Base-by-base conservation (phyloP, 1,140 invertebrate species). In the Rhopalosiphum maidis region DNA sequence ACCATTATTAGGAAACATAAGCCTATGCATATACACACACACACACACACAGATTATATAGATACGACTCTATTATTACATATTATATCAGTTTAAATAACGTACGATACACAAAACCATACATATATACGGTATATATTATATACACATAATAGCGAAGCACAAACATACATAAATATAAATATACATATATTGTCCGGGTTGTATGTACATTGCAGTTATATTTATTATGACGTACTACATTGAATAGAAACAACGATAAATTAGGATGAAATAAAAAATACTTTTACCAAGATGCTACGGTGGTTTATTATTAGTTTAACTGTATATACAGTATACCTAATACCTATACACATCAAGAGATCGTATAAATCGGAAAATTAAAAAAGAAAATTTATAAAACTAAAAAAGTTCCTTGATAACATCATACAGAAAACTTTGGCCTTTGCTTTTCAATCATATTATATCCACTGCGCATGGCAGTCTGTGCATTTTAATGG, bases 61-160 rank as follows among this genome's bases (percentile, higher is more conserved):
- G 11, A 68, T 68, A 68, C 30, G 30, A 25, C 1, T 18, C 60
- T n/a, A 77, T 77, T 43, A 85, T 85, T 25, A 23, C 9, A 25
- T 7, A 83, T 85, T 7, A 83, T 85, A 85, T 85, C 35, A 23
- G 43, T 85, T 85, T 85, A 85, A 85, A 85, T 85, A 41, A 85
- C n/a, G 4, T 77, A 68, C 25, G 30, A 60, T 68, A 68, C 60
- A 68, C 15, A 68, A 60, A 11, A 25, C 30, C 7, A 25, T 60
- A 30, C 1, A 8, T 51, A 60, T 60, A 60, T 25, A 60, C 5
- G 0, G 22, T 54, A 22, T 22, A 23, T 23, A 54, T 7, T 23
- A 54, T 55, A 30, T 15, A 4, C 48, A 51, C 48, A 51, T 18
- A 51, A 51, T 51, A 51, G 48, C 15, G 48, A 51, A 51, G 1